Evolutionary conservation across 2,113 vertebrate species (phyloP).

Genomic region (Psilopogon haemacephalus): DNA sequence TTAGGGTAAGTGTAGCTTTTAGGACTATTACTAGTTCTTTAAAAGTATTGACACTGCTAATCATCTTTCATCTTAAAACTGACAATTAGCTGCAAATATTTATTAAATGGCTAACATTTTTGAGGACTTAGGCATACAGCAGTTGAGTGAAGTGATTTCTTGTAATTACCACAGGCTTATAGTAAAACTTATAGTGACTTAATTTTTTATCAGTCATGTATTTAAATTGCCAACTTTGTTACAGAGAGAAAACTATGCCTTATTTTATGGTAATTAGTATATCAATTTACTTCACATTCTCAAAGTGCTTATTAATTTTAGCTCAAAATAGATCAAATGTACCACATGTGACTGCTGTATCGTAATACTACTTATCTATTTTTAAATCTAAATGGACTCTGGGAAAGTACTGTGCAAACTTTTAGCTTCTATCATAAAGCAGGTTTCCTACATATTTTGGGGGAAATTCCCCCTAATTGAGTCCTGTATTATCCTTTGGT

Average conservation of each 20-base stretch:
- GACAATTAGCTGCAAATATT: neutral
- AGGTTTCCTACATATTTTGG: conserved; percentile 33
- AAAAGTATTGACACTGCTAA: neutral
- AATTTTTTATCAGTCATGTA: neutral
- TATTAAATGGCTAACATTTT: neutral
- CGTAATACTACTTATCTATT: conserved; percentile 66
- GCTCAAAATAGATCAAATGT: conserved; percentile 63
- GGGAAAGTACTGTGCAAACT: conserved; percentile 63
- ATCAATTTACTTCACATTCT: conserved; percentile 64
- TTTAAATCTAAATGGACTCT: conserved; percentile 67
- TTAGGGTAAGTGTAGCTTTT: neutral
- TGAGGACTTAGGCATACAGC: neutral
- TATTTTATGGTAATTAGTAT: conserved; percentile 63
- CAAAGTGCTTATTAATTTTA: conserved; percentile 66
- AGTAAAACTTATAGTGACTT: neutral
- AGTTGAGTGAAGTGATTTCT: neutral
- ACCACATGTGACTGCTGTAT: conserved; percentile 66
- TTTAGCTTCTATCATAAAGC: conserved; percentile 6
- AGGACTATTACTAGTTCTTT: neutral
- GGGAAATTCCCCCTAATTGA: neutral
- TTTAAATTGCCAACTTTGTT: neutral
- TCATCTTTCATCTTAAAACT: neutral
- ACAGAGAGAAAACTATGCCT: conserved; percentile 22
- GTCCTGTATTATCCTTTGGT: neutral
- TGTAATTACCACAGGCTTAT: neutral